Conservation (phyloP, 2,888 invertebrate species). For the Odontocerum albicorne region DNA sequence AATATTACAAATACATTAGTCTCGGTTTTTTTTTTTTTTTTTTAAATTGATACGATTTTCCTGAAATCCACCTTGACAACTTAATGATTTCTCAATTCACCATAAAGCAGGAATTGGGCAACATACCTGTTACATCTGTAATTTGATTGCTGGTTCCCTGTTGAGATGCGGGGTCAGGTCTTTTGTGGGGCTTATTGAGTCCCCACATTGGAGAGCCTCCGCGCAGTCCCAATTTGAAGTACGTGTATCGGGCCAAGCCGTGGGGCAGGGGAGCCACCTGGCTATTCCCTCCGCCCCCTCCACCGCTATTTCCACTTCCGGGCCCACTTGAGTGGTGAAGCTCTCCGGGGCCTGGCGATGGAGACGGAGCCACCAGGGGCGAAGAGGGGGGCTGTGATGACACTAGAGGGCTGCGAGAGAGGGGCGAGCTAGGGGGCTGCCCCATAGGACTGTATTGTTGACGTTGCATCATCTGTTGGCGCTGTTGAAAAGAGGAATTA, state of each 20-base stretch:
- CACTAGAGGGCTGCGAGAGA: slow-evolving; percentile 60
- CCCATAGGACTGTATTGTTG: slow-evolving; percentile 58
- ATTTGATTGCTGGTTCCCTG: slow-evolving; percentile 21
- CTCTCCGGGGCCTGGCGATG: slow-evolving; percentile 44
- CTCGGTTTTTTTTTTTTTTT: no score
- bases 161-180: slow-evolving; percentile 44
- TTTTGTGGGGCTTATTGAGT: slow-evolving; percentile 39
- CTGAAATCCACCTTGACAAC: no score
- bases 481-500: slow-evolving; percentile 40
- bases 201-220: slow-evolving; percentile 72
- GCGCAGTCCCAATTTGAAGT: slow-evolving; percentile 62
- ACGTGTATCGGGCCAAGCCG: slow-evolving; percentile 60
- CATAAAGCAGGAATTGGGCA: no score
- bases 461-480: slow-evolving; percentile 54
- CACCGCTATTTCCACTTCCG: slow-evolving; percentile 38
- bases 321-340: no score
- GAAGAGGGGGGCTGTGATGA: slow-evolving; percentile 42
- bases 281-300: slow-evolving; percentile 40
- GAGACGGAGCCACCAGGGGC: slow-evolving; percentile 29
- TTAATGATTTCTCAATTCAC: no score
- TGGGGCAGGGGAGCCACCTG: slow-evolving; percentile 62
- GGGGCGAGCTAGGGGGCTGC: slow-evolving; percentile 60
- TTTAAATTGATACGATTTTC: no score
- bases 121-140: slow-evolving; percentile 7
- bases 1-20: no score